Base-by-base conservation (phyloP, 2,797 vertebrate genomes). In the Uromys caudimaculatus region DNA sequence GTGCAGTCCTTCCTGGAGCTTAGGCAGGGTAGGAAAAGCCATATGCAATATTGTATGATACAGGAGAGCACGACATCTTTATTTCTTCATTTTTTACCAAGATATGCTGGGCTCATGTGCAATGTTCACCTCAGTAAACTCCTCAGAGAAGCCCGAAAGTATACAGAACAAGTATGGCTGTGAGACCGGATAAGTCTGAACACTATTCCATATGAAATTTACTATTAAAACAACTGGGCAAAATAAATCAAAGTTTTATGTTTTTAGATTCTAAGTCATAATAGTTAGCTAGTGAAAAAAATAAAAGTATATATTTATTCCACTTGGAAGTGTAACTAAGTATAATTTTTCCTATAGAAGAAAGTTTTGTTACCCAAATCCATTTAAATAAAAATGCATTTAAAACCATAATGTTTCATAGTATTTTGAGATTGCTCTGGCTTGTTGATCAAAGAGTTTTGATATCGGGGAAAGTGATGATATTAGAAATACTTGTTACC, bases 151-250 rank as follows among this genome's bases (percentile, higher is more conserved):
- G 89, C 11, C 35, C 3, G 4, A 82, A 64, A 85, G 24, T 81
- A 23, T 92, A 54, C 67, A 27, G n/a, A 97, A 93, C 8, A 52
- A 91, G n/a, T 23, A 23, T 44, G 62, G 1, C 2, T 62, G 58
- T 23, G 23, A 35, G 77, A 1, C 2, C 54, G 4, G 1, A 0
- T 47, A 93, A 96, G 27, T 82, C 17, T 93, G 27, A 82, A 93
- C 5, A 84, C 89, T 93, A 3, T 94, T 93, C 41, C 23, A 95
- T 96, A 78, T 54, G 27, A 32, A 95, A 89, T 62, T 11, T 62
- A 64, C 29, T 6, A 64, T 29, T 67, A 44, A 12, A 93, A n/a
- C 69, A 97, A 92, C 56, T 0, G 0, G 0, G 19, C 50, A 86
- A 32, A 35, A 93, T 21, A 62, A 41, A 50, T 3, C 8, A 24